A percentile compares a stretch with the other conserved stretches of the same genome.
These are phyloP conservation scores for Ivindomyrus marchei DNA, from an alignment of 2,113 vertebrate species.

Conservation along the genomic window DNA sequence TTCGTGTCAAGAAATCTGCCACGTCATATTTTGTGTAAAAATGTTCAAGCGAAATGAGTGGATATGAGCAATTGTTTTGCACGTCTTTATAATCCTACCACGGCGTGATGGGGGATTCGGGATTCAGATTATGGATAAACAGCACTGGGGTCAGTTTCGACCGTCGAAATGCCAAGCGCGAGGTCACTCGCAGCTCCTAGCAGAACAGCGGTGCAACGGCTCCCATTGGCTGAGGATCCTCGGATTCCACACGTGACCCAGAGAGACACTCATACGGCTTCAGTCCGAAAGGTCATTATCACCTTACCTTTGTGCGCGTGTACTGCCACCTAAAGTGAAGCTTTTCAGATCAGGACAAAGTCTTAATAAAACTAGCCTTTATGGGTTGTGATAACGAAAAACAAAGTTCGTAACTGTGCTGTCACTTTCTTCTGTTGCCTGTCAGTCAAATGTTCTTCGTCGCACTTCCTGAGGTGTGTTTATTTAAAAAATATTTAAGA, in stretches of 20 bases:
- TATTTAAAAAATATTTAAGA: background rate
- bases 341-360: background rate
- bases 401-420: background rate
- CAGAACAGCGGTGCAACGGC: background rate
- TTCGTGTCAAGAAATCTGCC: background rate
- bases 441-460: background rate
- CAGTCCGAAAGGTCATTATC: background rate
- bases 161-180: background rate
- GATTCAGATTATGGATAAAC: background rate
- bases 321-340: background rate
- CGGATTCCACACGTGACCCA: conserved; percentile 35
- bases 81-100: background rate
- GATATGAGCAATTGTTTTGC: background rate
- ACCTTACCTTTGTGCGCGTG: background rate
- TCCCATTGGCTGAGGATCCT: conserved; percentile 33
- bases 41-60: background rate
- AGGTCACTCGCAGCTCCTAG: background rate
- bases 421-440: background rate
- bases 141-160: background rate
- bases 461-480: background rate
- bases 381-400: background rate
- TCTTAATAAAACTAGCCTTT: background rate
- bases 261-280: background rate
- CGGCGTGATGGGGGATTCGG: background rate
- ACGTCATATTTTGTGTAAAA: background rate